A percentile compares a stretch with the other conserved stretches of the same genome.
Evolutionary conservation across 2,888 invertebrate genomes (phyloP).

Genomic region (Gisinianus flammeolus): DNA sequence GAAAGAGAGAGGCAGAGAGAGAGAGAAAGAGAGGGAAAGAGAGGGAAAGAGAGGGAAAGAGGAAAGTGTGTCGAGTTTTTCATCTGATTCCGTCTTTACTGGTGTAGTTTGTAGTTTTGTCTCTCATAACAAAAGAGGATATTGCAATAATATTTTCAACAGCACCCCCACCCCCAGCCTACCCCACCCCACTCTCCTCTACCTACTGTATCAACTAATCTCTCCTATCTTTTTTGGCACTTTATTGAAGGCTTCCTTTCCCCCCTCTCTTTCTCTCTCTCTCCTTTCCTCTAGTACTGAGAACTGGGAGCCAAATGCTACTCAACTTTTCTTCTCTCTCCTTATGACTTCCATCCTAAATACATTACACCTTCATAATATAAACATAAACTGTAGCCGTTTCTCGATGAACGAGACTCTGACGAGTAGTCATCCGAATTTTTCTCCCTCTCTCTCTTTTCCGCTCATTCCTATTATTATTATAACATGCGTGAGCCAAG

Average conservation of each 20-base stretch:
- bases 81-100: not conserved
- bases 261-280: not conserved
- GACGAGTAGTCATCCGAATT: too few relatives aligned
- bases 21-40: too few relatives aligned
- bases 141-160: not conserved
- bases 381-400: not conserved
- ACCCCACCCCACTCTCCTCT: too few relatives aligned
- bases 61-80: too few relatives aligned
- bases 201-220: too few relatives aligned
- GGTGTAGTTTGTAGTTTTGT: not conserved
- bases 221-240: not conserved
- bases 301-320: not conserved
- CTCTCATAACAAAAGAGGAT: not conserved
- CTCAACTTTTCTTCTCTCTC: not conserved
- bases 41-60: too few relatives aligned
- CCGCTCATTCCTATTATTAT: not conserved
- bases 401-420: too few relatives aligned
- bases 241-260: not conserved
- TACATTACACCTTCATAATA: not conserved
- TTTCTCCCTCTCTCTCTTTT: not conserved
- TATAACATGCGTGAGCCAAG: too few relatives aligned
- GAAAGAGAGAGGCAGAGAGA: too few relatives aligned
- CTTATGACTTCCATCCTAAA: not conserved
- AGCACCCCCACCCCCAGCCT: too few relatives aligned
- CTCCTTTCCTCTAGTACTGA: not conserved